Conservation (phyloP, 1,140 invertebrate genomes). For the Leptopilina clavipes region DNA sequence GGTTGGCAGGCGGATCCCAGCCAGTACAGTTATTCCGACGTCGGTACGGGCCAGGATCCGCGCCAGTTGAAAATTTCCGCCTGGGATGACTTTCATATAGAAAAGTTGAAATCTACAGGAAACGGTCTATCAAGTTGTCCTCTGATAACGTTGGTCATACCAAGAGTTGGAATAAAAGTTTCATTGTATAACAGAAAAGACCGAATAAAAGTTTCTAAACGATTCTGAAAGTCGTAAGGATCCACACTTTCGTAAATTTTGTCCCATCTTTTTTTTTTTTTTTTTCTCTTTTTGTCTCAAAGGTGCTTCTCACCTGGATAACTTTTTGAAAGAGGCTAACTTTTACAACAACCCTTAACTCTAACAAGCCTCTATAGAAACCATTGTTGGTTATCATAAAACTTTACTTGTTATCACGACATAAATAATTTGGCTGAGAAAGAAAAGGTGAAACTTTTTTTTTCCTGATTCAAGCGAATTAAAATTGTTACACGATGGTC, state of each 20-base stretch:
- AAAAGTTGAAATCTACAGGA: conserved; percentile 34
- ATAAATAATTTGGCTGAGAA: neutral
- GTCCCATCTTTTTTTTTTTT: conserved; percentile 30
- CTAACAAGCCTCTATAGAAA: conserved; percentile 50
- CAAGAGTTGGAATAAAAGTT: conserved; percentile 22
- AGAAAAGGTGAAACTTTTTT: too few species aligned
- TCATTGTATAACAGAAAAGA: neutral
- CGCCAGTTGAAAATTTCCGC: too few species aligned
- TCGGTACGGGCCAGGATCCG: too few species aligned
- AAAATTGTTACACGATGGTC: neutral
- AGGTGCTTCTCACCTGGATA: conserved; percentile 47
- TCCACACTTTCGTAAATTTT: conserved; percentile 20
- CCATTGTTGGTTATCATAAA: conserved; percentile 64
- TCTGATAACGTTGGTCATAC: conserved; percentile 12
- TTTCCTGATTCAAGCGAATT: too few species aligned
- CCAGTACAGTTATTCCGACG: too few species aligned
- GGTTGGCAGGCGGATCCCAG: too few species aligned
- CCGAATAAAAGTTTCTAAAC: conserved; percentile 24
- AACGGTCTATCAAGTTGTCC: conserved; percentile 28
- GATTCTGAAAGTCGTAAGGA: conserved; percentile 20
- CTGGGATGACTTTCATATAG: conserved; percentile 31
- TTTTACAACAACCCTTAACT: conserved; percentile 43
- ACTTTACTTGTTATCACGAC: conserved; percentile 52
- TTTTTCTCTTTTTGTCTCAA: too few species aligned
- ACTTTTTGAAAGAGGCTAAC: conserved; percentile 50